Conservation (phyloP, 2,797 vertebrate genomes). For the Arctocebus calabarensis region DNA sequence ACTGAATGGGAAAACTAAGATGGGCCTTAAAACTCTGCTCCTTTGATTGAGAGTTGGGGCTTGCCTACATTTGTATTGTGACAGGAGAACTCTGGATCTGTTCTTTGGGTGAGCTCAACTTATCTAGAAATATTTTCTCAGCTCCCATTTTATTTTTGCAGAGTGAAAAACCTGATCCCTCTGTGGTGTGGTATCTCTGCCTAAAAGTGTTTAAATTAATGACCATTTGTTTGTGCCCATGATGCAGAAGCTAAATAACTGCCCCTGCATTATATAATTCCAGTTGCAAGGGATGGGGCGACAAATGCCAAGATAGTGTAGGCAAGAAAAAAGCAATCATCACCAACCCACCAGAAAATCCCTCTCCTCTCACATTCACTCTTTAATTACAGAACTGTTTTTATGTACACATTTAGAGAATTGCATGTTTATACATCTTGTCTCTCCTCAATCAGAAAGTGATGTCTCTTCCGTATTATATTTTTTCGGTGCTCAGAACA, state of each 20-base stretch:
- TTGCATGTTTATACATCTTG: conserved; percentile 65
- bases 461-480: conserved; percentile 57
- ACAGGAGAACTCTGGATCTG: not conserved
- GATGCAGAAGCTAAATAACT: not conserved
- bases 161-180: not conserved
- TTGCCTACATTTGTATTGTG: not conserved
- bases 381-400: conserved; percentile 74
- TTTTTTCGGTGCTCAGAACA: not conserved
- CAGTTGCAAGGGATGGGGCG: not conserved
- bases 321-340: conserved; percentile 8
- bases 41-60: not conserved
- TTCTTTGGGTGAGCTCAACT: not conserved
- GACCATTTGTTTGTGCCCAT: not conserved
- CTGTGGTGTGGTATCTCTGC: not conserved
- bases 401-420: conserved; percentile 75
- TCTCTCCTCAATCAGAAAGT: conserved; percentile 68
- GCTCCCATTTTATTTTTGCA: not conserved
- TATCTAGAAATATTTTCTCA: not conserved
- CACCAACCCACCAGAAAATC: not conserved
- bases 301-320: conserved; percentile 42
- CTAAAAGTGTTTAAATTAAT: conserved; percentile 46
- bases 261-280: not conserved
- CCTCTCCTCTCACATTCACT: not conserved
- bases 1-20: not conserved
- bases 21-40: too few relatives aligned